Evolutionary conservation across 1,140 invertebrate genomes (phyloP), one percentile per base, ranked within the genome.

Genomic region (Hydropsyche tenuis): DNA sequence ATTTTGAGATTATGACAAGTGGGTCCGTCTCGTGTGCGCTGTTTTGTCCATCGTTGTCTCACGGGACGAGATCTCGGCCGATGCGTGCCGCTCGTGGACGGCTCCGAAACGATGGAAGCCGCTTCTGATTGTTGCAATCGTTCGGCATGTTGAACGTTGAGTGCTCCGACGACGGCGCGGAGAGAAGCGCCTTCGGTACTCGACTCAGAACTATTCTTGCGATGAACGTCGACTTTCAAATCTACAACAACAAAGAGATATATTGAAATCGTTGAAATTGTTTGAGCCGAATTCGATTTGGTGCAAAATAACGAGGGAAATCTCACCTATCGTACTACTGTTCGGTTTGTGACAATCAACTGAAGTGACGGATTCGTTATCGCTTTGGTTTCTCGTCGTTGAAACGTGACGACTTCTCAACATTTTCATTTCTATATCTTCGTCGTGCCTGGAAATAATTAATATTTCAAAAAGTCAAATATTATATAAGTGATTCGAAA

Each of bases 141-240:
- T 45, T 64, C 70, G 4, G 42, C 37, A 27, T 63, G 70, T 64
- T 64, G 70, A n/a, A 70, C 68, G 12, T 27, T 30, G 1, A 62
- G 43, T 16, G 73, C 4, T 43, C 42, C 53, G 11, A 70, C 51
- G 11, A 46, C 51, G n/a, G 25, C 46, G 1, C 73, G 65, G 1
- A 64, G 14, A 16, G 69, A 63, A 11, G 46, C 62, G 18, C 63
- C 62, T 30, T 75, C 77, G 45, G 82, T 81, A 74, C 91, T 92
- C 77, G 93, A 95, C 81, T 93, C 93, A 0, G 94, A 95, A 81
- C 94, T 95, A 80, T 95, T 95, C 82, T 95, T 95, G 43, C 93
- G 88, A 85, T 96, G 94, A 30, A 96, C 94, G 84, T 96, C 94
- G 56, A 94, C 94, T 87, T 96, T 95, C 72, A 96, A 86, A 88